Conservation (phyloP, 2,888 invertebrate species). For the Gibbula magus region DNA sequence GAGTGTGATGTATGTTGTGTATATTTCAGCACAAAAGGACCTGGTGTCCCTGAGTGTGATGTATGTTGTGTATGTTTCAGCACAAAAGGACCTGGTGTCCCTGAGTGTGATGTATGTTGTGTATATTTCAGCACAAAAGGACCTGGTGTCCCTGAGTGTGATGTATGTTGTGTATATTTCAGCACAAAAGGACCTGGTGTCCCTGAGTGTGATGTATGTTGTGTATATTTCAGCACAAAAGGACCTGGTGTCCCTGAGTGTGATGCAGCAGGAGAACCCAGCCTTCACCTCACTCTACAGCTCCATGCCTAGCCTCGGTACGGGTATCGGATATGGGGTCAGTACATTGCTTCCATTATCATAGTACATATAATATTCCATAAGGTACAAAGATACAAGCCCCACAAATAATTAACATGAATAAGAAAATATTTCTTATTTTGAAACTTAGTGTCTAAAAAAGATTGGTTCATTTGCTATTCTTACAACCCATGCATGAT, state of each 20-base stretch:
- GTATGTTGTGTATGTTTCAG: not conserved
- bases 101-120: too few species aligned
- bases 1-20: not conserved
- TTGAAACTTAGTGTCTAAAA: too few species aligned
- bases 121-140: too few species aligned
- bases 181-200: slow-evolving; percentile 49
- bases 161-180: slow-evolving; percentile 10
- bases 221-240: slow-evolving; percentile 54
- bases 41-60: not conserved
- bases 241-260: slow-evolving; percentile 61
- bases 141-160: too few species aligned
- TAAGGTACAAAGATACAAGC: too few species aligned
- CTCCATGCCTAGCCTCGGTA: slow-evolving; percentile 68
- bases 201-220: too few species aligned
- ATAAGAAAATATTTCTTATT: too few species aligned
- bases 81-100: too few species aligned
- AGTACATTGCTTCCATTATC: not conserved
- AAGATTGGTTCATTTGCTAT: not conserved
- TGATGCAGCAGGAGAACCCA: slow-evolving; percentile 71
- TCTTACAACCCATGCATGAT: not conserved
- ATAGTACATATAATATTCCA: too few species aligned
- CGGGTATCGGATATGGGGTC: slow-evolving; percentile 54
- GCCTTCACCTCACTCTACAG: slow-evolving; percentile 77
- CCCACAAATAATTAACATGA: too few species aligned
- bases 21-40: not conserved